Percentiles rank a stretch among this genome's conserved stretches.
phyloP scores from a whole-genome alignment of 1,140 invertebrate genomes.

The Neotoxoptera formosana region DNA sequence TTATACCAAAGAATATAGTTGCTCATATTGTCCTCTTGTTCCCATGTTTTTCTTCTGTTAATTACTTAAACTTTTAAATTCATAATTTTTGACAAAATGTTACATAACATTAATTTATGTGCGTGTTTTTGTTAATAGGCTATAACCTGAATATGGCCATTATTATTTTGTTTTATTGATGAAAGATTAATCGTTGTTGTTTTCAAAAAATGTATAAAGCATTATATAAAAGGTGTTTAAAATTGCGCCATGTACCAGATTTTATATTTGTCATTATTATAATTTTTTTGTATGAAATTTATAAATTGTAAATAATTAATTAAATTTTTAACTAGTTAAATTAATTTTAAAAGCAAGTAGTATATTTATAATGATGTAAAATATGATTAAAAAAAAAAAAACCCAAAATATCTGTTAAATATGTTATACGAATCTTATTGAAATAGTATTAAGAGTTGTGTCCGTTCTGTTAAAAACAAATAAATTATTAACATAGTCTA shows the following conservation, averaged over 20 bases:
- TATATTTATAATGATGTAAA: slow-evolving; percentile 34
- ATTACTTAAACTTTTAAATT: slow-evolving; percentile 27
- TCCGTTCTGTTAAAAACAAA: slow-evolving; percentile 45
- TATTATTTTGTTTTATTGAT: slow-evolving; percentile 48
- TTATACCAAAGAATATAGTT: slow-evolving; percentile 57
- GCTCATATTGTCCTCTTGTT: slow-evolving; percentile 43
- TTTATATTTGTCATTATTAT: slow-evolving; percentile 49
- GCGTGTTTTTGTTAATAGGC: slow-evolving; percentile 23
- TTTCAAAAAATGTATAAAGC: slow-evolving; percentile 8
- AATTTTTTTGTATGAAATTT: slow-evolving; percentile 44
- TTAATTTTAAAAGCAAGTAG: slow-evolving; percentile 54
- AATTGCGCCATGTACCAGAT: slow-evolving; percentile 21
- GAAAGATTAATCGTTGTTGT: slow-evolving; percentile 32
- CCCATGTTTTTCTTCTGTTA: slow-evolving; percentile 27
- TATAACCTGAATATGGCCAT: not conserved
- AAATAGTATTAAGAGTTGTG: slow-evolving; percentile 43
- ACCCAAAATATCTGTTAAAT: slow-evolving; percentile 45
- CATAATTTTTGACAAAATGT: slow-evolving; percentile 33
- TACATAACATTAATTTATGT: slow-evolving; percentile 28
- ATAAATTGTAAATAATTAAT: slow-evolving; percentile 47
- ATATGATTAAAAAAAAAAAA: slow-evolving; percentile 20
- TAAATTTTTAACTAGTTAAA: slow-evolving; percentile 50
- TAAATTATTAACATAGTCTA: slow-evolving; percentile 57
- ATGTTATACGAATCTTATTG: slow-evolving; percentile 39
- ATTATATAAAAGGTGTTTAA: slow-evolving; percentile 22